Evolutionary conservation across 2,888 invertebrate species (phyloP), one percentile per base, ranked within the genome.

Genomic region (Danaus chrysippus): DNA sequence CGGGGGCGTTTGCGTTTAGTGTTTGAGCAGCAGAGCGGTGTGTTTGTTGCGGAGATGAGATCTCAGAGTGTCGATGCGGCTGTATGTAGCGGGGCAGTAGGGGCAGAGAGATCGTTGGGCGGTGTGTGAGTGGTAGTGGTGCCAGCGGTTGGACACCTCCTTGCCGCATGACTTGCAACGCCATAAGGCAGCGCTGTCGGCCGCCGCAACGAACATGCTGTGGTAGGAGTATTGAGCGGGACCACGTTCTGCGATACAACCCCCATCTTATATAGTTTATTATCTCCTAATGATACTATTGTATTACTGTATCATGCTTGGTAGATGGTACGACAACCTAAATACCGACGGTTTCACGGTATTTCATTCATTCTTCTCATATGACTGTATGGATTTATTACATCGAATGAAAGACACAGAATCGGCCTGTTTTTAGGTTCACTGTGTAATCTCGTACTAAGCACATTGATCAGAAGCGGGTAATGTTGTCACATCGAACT

Each of bases 111-210:
- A 95, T 75, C 96, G 93, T 86, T 95, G 94, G 71, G 95, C 93
- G 66, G 95, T 95, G 89, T 96, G 96, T 75, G 95, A 95, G 88
- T 96, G 96, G 92, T 93, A 96, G 91, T 96, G 96, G 86, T 96
- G 96, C 96, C 96, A 96, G 87, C 96, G 93, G 91, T 96, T 96
- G 84, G 96, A 95, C 70, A 96, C 96, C 92, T 96, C 94, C 92
- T 96, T 96, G 84, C 95, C 95, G 91, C 96, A 96, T 44, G 94
- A 93, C 81, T 94, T 94, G 89, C 96, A 96, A 81, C 94, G 94
- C 95, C 96, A 96, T 81, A 95, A 92, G 70, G 95, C 93, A 59
- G 94, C 93, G 74, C 94, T 94, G 81, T 93, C 93, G 67, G 93
- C 92, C 66, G 94, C 92, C 75, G 94, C 94, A 76, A 93, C 94